Percentiles rank a stretch among this genome's conserved stretches.
Evolutionary conservation across 2,888 invertebrate genomes (phyloP).

Genomic region (Cataglyphis albicans): DNA sequence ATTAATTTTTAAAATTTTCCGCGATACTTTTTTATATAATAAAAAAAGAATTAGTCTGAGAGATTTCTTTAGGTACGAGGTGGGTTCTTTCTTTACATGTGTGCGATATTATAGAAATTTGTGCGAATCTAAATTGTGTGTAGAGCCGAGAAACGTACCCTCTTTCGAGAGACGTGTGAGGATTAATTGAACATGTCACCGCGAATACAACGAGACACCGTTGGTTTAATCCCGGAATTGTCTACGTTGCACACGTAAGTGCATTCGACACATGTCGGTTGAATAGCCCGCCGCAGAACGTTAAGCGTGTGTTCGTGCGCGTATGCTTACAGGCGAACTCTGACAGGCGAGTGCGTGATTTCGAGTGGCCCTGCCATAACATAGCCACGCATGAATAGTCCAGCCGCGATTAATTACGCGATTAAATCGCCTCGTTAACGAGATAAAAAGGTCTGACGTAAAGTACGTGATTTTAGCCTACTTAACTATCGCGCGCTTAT

Average conservation of each 20-base stretch:
- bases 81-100: neutral
- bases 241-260: slow-evolving; percentile 50
- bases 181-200: slow-evolving; percentile 23
- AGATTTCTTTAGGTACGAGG: neutral
- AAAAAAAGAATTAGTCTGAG: neutral
- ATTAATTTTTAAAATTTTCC: neutral
- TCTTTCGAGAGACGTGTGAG: slow-evolving; percentile 4
- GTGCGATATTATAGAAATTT: neutral
- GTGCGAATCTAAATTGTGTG: neutral
- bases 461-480: neutral
- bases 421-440: slow-evolving; percentile 52
- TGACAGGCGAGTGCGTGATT: slow-evolving; percentile 43
- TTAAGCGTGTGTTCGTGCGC: slow-evolving; percentile 3
- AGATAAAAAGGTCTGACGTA: slow-evolving; percentile 43
- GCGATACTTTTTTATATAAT: neutral
- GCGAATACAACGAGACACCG: slow-evolving; percentile 25
- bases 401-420: slow-evolving; percentile 50
- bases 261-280: slow-evolving; percentile 57
- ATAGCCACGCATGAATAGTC: slow-evolving; percentile 40
- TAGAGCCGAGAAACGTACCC: neutral
- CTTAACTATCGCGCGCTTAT: slow-evolving; percentile 6
- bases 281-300: slow-evolving; percentile 40
- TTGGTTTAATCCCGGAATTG: slow-evolving; percentile 54
- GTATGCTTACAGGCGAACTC: slow-evolving; percentile 12
- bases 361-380: slow-evolving; percentile 28